Base-by-base conservation (phyloP, 2,797 vertebrate species). In the Melanotaenia parkinsoni region DNA sequence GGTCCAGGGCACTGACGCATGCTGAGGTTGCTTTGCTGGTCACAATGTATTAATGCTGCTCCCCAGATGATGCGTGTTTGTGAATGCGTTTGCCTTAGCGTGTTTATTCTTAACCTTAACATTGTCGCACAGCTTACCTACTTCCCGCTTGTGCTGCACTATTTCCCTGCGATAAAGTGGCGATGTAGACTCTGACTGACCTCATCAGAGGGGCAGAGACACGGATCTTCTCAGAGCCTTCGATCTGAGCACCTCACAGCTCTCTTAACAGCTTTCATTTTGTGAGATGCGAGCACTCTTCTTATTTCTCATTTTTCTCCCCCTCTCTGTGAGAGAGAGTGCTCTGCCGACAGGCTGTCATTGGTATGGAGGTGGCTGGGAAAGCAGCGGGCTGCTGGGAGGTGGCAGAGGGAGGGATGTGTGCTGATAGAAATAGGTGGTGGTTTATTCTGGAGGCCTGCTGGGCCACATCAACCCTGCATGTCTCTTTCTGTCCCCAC, bases 391-490 rank as follows among this genome's bases (percentile, higher is more conserved):
- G 83, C 72, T 74, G 83, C 68, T 83, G 85, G 80, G 73, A 83
- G 67, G 80, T 59, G 38, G 72, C 24, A 53, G 79, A 58, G 68
- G 74, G 71, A 74, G 45, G 67, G 68, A 71, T 76, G 78, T 76
- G 77, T 76, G 79, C 84, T 83, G 84, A 91, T 90, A 76, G 89
- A 93, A 91, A 86, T 85, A 86, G 88, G 88, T 87, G 79, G 72
- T 79, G 82, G 82, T 87, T 91, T 92, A 89, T 89, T 86, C 85
- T 82, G 81, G 83, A 77, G 81, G 73, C 91, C 83, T 88, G 88
- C 88, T 90, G 91, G 80, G 89, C 82, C 87, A 88, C 90, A 89
- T 90, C 88, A 83, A 88, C 88, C 86, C 86, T 73, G 37, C 67
- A 47, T 38, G 38, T 88, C 85, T 70, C 75, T 82, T 62, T 82